phyloP scores from a whole-genome alignment of 2,888 invertebrate species.

The Dryobotodes eremita region DNA sequence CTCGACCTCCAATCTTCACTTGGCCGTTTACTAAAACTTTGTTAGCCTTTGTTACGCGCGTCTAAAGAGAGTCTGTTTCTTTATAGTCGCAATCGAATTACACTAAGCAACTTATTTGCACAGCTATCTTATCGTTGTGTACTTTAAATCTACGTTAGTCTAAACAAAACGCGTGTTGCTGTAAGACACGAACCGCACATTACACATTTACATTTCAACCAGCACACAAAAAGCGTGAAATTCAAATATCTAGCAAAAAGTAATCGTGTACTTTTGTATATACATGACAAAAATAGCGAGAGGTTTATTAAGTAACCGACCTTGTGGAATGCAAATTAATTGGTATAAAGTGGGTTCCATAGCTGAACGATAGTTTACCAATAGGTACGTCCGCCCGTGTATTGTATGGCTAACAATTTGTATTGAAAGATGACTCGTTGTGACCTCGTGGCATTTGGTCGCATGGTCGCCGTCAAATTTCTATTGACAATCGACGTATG shows the following conservation, averaged over 20 bases:
- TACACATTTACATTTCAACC: constrained; percentile 47
- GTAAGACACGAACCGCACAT: constrained; percentile 56
- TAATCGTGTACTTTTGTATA: constrained; percentile 34
- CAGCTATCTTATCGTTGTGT: constrained; percentile 59
- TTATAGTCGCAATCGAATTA: constrained; percentile 50
- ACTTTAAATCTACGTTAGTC: constrained; percentile 54
- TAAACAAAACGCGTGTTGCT: constrained; percentile 54
- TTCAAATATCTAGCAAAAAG: constrained; percentile 39
- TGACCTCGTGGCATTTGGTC: constrained; percentile 67
- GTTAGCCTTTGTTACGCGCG: constrained; percentile 66
- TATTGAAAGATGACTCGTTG: constrained; percentile 44
- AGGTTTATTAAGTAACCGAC: constrained; percentile 68
- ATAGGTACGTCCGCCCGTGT: constrained; percentile 52
- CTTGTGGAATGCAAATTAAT: constrained; percentile 77
- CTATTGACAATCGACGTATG: constrained; percentile 62
- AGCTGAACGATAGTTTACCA: constrained; percentile 63
- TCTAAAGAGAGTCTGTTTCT: constrained; percentile 56
- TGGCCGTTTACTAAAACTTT: constrained; percentile 75
- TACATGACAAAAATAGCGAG: constrained; percentile 54
- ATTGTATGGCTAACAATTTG: constrained; percentile 58
- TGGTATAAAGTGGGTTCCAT: constrained; percentile 66
- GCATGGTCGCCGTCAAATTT: constrained; percentile 53
- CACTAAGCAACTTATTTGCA: constrained; percentile 47
- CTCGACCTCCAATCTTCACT: constrained; percentile 81
- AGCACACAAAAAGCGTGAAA: constrained; percentile 44